These are phyloP conservation scores for Seira sanloemensis DNA, from an alignment of 2,888 invertebrate species.

Conservation along the genomic window DNA sequence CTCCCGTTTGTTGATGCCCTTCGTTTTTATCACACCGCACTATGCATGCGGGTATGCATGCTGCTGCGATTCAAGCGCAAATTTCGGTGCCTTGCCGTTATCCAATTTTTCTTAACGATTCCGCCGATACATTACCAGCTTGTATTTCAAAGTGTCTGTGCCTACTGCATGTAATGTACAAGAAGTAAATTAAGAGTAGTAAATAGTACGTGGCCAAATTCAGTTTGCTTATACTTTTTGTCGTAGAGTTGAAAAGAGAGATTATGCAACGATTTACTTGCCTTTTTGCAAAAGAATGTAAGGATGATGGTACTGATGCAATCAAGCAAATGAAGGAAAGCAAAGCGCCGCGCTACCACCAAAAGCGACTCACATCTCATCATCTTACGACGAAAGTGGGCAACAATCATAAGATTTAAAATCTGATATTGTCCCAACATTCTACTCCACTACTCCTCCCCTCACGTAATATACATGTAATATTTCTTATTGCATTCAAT, in stretches of 20 bases:
- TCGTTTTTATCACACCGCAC: no score
- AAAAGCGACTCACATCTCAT: not conserved
- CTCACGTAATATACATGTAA: not conserved
- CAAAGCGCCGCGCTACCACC: not conserved
- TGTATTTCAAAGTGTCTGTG: no score
- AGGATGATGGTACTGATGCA: not conserved
- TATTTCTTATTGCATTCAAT: not conserved
- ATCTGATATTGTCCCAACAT: not conserved
- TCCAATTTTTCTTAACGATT: not conserved
- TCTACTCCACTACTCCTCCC: not conserved
- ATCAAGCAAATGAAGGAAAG: not conserved
- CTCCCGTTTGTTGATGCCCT: not conserved
- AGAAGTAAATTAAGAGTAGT: no score
- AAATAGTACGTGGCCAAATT: no score
- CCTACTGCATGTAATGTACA: no score
- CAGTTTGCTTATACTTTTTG: no score
- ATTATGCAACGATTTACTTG: no score
- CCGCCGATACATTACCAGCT: no score
- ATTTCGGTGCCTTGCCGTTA: not conserved
- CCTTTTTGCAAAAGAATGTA: no score
- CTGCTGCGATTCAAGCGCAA: not conserved
- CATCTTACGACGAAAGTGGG: not conserved
- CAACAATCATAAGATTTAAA: not conserved
- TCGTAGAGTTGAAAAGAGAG: no score
- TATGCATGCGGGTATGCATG: no score